Evolutionary conservation across 2,797 vertebrate species (phyloP), one percentile per base, ranked within the genome.

Genomic region (Cynopterus sphinx): DNA sequence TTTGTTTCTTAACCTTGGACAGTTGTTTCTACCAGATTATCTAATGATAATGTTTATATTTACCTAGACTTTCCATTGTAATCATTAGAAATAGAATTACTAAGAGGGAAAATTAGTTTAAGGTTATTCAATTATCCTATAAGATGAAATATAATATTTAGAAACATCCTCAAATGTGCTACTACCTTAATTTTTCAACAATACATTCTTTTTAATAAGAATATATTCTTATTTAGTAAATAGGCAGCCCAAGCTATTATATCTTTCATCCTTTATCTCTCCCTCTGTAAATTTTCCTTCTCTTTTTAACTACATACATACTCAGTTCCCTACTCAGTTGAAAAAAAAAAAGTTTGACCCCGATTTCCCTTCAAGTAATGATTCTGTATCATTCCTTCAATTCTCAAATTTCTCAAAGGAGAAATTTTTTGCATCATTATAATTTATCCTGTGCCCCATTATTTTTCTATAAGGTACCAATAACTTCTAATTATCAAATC

Each of bases 61-160:
- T 93, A 75, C 61, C 61, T 73, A 19, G 16, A 95, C 19, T 67
- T 82, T 3, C 6, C 59, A 75, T 22, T 36, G 9, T 36, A 88
- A 26, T 75, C 87, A 53, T 43, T 59, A 82, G 33, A 91, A 91
- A 87, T 11, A 87, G 36, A 86, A 70, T 81, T 77, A 33, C 41
- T 78, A 91, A 88, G n/a, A 63, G 43, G 71, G 12, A 19, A 68
- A 83, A 78, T 75, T 41, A 55, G 36, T 71, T 93, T 28, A 87
- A 5, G 16, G n/a, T 41, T 82, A 74, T 93, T 84, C 71, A 94
- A 75, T 55, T 83, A 81, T 67, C 46, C 36, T 81, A 75, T 46
- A 81, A 85, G 36, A 88, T 84, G 15, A 96, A 63, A 79, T 43
- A 70, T 11, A 82, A 49, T n/a, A 22, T 93, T 95, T 92, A 86